Evolutionary conservation across 2,888 invertebrate species (phyloP), one percentile per base, ranked within the genome.

Genomic region (Epinotia ramella): DNA sequence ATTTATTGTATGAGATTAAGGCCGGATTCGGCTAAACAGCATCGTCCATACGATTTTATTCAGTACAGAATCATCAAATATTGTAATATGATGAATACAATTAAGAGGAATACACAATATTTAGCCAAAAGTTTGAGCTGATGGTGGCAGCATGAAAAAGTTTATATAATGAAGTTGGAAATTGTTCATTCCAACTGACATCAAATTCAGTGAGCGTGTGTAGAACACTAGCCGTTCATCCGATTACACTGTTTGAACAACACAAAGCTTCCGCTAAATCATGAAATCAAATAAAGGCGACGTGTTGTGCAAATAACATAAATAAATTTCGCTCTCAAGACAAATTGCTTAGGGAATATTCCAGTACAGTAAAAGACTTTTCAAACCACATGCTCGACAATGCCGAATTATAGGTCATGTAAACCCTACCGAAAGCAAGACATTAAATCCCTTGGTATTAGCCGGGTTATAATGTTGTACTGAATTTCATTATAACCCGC

Each of bases 201-300:
- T 28, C 5, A 49, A 73, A 65, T 46, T 63, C 18, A 28, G 18
- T 64, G 20, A 68, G 28, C 63, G 49, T 33, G 67, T 60, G 67
- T 62, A 44, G 56, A 40, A 59, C 49, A 62, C 76, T 68, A 80
- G 79, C 68, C 78, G 40, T 81, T 73, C 73, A 80, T 79, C 79
- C 77, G 79, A 79, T 81, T 79, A 79, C 78, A 68, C 40, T 79
- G 77, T 79, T 79, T 81, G 78, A 76, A 77, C 77, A 73, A 76
- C 78, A 77, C 78, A 79, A 78, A 77, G 81, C 79, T 78, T 79
- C 78, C 79, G 79, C 77, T 78, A 79, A 81, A 80, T 81, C 80
- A 79, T 75, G 78, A 81, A 81, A 81, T 81, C 79, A 80, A 80
- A 81, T 80, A 81, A 67, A 75, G 71, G 70, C 67, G 59, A 77